phyloP scores from a whole-genome alignment of 2,113 vertebrate genomes.

The Aramus guarauna region DNA sequence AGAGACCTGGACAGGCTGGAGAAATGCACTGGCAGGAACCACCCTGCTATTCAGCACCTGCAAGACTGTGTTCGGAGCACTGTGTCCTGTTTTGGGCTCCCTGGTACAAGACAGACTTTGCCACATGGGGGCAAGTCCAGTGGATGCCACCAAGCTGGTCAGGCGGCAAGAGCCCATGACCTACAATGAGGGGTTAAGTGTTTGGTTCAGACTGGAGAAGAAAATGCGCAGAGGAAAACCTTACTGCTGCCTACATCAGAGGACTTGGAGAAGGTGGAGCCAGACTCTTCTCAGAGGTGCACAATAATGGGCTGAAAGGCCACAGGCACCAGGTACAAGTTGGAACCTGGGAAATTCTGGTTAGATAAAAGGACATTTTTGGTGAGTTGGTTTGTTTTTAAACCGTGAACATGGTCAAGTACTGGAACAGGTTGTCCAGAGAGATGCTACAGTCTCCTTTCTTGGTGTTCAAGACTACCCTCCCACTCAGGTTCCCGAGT shows the following conservation, averaged over 20 bases:
- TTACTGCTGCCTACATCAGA: not conserved
- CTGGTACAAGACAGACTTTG: fast-evolving
- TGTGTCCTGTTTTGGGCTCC: not conserved
- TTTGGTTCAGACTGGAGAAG: not conserved
- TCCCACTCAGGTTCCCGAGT: not conserved
- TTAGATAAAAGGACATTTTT: not conserved
- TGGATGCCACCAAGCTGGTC: not conserved
- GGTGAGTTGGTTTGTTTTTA: not conserved
- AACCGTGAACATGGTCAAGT: not conserved
- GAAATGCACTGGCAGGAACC: not conserved
- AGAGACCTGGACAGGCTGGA: not conserved
- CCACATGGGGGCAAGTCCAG: not conserved
- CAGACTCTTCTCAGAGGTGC: not conserved
- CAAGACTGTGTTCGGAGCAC: not conserved
- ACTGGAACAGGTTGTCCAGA: not conserved
- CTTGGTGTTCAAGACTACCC: not conserved
- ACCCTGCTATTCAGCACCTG: not conserved
- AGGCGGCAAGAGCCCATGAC: not conserved
- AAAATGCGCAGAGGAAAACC: not conserved
- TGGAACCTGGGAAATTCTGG: not conserved
- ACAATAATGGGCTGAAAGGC: not conserved
- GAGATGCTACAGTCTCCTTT: not conserved
- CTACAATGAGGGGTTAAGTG: fast-evolving
- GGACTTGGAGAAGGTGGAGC: not conserved
- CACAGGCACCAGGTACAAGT: not conserved